These are phyloP conservation scores for Choristoneura fumiferana DNA, from an alignment of 1,140 invertebrate genomes.

Conservation along the genomic window DNA sequence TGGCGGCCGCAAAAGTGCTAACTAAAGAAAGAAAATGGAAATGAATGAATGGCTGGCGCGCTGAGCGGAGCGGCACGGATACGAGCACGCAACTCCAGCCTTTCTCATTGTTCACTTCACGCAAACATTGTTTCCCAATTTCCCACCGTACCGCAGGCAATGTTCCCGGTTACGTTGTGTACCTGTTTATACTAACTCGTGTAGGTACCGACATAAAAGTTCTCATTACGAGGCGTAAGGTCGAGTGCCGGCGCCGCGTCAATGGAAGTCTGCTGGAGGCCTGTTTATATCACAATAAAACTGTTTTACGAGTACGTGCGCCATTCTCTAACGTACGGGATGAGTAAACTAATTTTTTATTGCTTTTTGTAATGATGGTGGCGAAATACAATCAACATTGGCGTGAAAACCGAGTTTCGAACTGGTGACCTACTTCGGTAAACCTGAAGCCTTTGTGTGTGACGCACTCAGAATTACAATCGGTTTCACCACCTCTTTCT, in stretches of 20 bases:
- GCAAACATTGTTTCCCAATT: conserved; percentile 21
- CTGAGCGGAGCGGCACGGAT: no score
- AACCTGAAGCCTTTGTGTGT: no score
- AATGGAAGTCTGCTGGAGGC: conserved; percentile 47
- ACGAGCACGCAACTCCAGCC: background rate
- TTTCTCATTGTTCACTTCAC: conserved; percentile 17
- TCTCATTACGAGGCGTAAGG: conserved; percentile 42
- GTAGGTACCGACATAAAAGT: conserved; percentile 40
- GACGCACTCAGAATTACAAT: no score
- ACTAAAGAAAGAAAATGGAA: no score
- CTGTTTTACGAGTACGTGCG: conserved; percentile 43
- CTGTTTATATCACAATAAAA: conserved; percentile 60
- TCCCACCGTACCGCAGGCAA: conserved; percentile 12
- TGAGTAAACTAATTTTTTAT: conserved; percentile 19
- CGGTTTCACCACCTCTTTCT: no score
- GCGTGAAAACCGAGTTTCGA: background rate
- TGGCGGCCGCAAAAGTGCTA: no score
- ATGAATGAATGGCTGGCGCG: no score
- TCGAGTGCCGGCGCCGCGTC: conserved; percentile 36
- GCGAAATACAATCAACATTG: conserved; percentile 14
- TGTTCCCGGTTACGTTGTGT: conserved; percentile 12
- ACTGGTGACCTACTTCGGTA: background rate
- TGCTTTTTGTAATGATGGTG: conserved; percentile 12
- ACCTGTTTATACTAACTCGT: conserved; percentile 15
- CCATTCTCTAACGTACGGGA: conserved; percentile 19